Evolutionary conservation across 2,888 invertebrate species (phyloP).

Genomic region (Lithophane leautieri): DNA sequence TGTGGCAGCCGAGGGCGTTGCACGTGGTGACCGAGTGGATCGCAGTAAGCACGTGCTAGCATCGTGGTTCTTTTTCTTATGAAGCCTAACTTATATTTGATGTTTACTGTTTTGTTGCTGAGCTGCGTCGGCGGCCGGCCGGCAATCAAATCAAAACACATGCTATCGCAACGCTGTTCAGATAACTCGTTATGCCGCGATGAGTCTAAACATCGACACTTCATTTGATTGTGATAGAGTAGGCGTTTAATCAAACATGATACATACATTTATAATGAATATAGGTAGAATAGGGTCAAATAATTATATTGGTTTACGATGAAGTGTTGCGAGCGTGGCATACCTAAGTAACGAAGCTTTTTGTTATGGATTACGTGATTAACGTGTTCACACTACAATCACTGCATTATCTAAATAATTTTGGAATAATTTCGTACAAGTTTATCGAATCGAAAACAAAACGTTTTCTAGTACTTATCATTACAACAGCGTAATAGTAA

Average conservation of each 20-base stretch:
- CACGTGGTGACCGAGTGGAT: slow-evolving; percentile 77
- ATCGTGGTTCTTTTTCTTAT: slow-evolving; percentile 76
- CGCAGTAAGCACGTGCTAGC: slow-evolving; percentile 73
- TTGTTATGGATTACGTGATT: not conserved
- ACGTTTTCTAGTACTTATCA: slow-evolving; percentile 24
- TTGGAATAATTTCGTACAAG: not conserved
- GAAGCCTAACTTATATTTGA: slow-evolving; percentile 62
- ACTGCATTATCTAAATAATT: slow-evolving; percentile 28
- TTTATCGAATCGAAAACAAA: slow-evolving; percentile 25
- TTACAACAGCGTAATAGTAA: not conserved
- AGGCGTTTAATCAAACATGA: slow-evolving; percentile 38
- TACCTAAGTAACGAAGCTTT: slow-evolving; percentile 6
- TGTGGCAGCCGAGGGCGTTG: slow-evolving; percentile 51
- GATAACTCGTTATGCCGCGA: slow-evolving; percentile 65
- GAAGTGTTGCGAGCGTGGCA: not conserved
- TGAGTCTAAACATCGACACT: slow-evolving; percentile 53
- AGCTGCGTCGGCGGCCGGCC: slow-evolving; percentile 63
- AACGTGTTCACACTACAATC: not conserved
- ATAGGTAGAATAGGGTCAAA: slow-evolving; percentile 1
- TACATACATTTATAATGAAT: slow-evolving; percentile 9
- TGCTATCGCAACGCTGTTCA: slow-evolving; percentile 62
- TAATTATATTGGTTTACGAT: slow-evolving; percentile 6
- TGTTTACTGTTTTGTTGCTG: slow-evolving; percentile 67
- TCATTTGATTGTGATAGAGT: slow-evolving; percentile 47
- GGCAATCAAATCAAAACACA: slow-evolving; percentile 68